Evolutionary conservation across 2,888 invertebrate species (phyloP), one percentile per base, ranked within the genome.

Genomic region (Callyntrura guangdongensis): DNA sequence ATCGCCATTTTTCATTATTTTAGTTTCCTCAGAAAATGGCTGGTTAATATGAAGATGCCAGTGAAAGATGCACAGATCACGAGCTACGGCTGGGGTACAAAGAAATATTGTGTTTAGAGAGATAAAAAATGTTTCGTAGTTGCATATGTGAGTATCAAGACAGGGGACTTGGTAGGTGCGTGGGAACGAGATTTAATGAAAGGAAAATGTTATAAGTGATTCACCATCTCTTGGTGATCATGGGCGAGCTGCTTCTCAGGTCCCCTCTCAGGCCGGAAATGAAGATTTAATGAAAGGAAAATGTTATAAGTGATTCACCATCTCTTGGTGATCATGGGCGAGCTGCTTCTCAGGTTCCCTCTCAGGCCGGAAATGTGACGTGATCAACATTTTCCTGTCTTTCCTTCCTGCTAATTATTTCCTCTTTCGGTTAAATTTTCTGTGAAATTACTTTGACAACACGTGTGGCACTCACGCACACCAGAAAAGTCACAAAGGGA

Each of bases 381-480:
- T 77, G 77, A 53, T 53, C 49, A 77, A 77, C 53, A n/a, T 77
- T 77, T 49, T 53, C 53, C 49, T 77, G 25, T 53, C 47, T 53
- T 17, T 77, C 53, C 14, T 20, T 8, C 61, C 11, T 36, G 49
- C 74, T 77, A 77, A 77, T 77, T 77, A 77, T 53, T 49, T 77
- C 74, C 79, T 79, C 72, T 56, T 79, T 79, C 56, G 25, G 27
- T 79, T 56, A 27, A 25, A 79, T 79, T 79, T 79, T 27, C 79
- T 56, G 79, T 56, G 79, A 79, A 79, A 79, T 79, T 79, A 56
- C 56, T 79, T 8, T 20, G 17, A 49, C 72, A 17, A 74, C 72
- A 20, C 72, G 72, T 45, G 72, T 74, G 72, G 72, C 14, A 47
- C 72, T 74, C 72, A 45, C 45, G 45, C 47, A 47, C 72, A 45